Evolutionary conservation across 2,888 invertebrate genomes (phyloP), one percentile per base, ranked within the genome.

Genomic region (Biston betularia): DNA sequence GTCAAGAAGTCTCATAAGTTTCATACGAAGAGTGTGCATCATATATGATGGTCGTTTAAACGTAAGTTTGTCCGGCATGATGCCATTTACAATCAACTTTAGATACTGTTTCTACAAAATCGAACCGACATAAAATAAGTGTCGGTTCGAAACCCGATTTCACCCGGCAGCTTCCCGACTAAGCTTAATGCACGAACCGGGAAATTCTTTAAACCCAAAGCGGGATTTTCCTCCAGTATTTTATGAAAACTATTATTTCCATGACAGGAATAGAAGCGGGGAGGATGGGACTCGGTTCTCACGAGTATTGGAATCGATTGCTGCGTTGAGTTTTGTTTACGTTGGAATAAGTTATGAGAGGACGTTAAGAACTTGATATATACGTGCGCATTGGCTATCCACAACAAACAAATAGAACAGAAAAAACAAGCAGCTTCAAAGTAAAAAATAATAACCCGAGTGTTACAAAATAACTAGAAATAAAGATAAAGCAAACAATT

Each of bases 201-300:
- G 67, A 63, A 68, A 67, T 61, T 42, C 55, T 67, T 66, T 45
- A 55, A 63, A 56, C 57, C 54, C 59, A 24, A 15, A 24, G 15
- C 63, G 45, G 44, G 46, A 59, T 55, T 69, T 56, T 54, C 48
- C 53, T 44, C 34, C 34, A 40, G 38, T 57, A 63, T 69, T 70
- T 67, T 57, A 69, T 59, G 63, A 67, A 62, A 68, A 60, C 65
- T 69, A 66, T 69, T 69, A 70, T 63, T 71, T 64, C 54, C 54
- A 52, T 53, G 66, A 65, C 64, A 59, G 59, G 40, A 63, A 15
- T 63, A 33, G 52, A 46, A 61, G 52, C 10, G 55, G 45, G 46
- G n/a, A 14, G 56, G 45, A 52, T 45, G 44, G n/a, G 48, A 50
- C 33, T 15, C 15, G 38, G 35, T 46, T 40, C 35, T 60, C 65